phyloP scores from a whole-genome alignment of 2,797 vertebrate species.

The Poecilia picta region DNA sequence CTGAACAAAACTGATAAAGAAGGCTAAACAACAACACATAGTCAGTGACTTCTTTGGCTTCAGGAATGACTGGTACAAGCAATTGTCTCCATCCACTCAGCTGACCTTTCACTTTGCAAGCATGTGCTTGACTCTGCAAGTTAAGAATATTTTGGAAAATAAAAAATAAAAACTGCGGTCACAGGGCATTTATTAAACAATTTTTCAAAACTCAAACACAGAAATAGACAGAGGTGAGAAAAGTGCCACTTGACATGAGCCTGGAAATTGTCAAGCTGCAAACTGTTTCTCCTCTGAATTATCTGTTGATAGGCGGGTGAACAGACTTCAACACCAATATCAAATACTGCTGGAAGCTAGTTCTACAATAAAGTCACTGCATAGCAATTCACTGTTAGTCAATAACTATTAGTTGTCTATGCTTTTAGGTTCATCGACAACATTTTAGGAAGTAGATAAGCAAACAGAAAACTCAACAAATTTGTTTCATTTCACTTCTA shows the following conservation, averaged over 20 bases:
- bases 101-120: background rate
- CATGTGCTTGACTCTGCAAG: background rate
- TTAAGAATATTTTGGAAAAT: background rate
- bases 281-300: background rate
- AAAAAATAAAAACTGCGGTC: background rate
- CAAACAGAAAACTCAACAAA: background rate
- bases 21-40: background rate
- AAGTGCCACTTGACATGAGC: background rate
- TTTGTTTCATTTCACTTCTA: slow-evolving; percentile 28
- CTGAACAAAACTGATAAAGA: background rate
- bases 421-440: background rate
- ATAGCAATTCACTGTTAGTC: background rate
- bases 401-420: background rate
- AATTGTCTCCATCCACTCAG: background rate
- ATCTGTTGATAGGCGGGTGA: background rate
- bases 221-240: background rate
- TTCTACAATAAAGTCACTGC: background rate
- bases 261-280: background rate
- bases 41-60: background rate
- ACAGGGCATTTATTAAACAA: background rate
- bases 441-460: slow-evolving; percentile 7
- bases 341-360: background rate
- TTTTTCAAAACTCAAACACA: background rate
- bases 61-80: background rate
- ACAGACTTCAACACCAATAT: background rate